Base-by-base conservation (phyloP, 1,140 invertebrate species). In the Neodiprion pinetum region DNA sequence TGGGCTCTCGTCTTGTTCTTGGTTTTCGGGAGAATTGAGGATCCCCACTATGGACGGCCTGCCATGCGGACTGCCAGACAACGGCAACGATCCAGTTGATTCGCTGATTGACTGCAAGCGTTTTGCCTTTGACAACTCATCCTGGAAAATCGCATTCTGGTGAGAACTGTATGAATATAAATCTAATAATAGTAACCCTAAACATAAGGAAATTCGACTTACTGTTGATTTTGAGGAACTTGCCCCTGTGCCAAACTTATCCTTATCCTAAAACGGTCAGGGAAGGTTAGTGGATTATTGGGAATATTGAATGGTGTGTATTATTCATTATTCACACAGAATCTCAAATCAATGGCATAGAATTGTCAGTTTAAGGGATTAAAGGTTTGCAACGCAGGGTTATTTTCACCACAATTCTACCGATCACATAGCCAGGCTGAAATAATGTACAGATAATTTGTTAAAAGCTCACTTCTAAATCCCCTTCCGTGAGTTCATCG, bases 401-500 rank as follows among this genome's bases (percentile, higher is more conserved):
- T 3, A 14, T 65, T 65, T 65, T 4, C 17, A 14, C 12, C 17
- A 7, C 17, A 65, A 65, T 65, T 65, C 7, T 4, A 14, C 61
- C 4, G 61, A 7, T 17, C 12, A 65, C 1, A 65, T 14, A 65
- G 3, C 48, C 75, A 28, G 71, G 71, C 71, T 68, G 70, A 12
- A 65, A 17, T 47, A 66, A 68, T n/a, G 40, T 10, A 67, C 74
- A 72, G 17, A 67, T 49, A 72, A 48, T 28, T 70, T 48, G 49
- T 72, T 74, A 72, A 80, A 40, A 40, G 28, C 28, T 78, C 79
- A 87, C 87, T 80, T 88, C 84, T 7, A 80, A 83, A 72, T 91
- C 90, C 0, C 87, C 82, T 47, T 89, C 87, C 4, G 87, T 76
- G 5, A 86, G 90, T 75, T 93, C 93, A 49, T 88, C 88, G 72